These are phyloP conservation scores for Melanotaenia parkinsoni DNA, from an alignment of 2,797 vertebrate species.

Conservation along the genomic window DNA sequence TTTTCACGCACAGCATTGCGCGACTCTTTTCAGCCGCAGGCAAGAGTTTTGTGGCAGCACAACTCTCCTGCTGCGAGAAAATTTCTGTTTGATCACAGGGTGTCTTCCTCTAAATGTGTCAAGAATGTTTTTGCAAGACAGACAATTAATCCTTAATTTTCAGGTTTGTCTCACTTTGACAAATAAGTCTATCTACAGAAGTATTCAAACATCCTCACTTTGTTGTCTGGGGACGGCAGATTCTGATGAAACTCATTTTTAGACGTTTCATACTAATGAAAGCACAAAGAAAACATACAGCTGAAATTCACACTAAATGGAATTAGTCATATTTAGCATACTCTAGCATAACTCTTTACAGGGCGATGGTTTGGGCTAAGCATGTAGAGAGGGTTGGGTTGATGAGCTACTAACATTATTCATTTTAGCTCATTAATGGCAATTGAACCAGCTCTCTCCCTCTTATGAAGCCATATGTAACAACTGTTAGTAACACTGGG, in stretches of 20 bases:
- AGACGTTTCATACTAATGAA: constrained; percentile 42
- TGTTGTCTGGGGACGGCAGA: constrained; percentile 31
- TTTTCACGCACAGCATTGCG: constrained; percentile 29
- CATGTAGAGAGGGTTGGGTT: constrained; percentile 15
- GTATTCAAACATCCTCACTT: constrained; percentile 51
- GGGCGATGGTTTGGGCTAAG: constrained; percentile 26
- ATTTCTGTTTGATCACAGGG: constrained; percentile 68
- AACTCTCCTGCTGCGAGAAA: constrained; percentile 52
- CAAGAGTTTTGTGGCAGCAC: constrained; percentile 27
- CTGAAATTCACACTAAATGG: constrained; percentile 22
- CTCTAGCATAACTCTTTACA: constrained; percentile 19
- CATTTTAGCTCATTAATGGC: constrained; percentile 59
- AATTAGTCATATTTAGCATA: constrained; percentile 34
- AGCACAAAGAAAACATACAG: constrained; percentile 33
- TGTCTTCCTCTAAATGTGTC: constrained; percentile 47
- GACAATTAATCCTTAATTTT: constrained; percentile 37
- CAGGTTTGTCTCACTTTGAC: constrained; percentile 22
- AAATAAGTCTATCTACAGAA: constrained; percentile 21
- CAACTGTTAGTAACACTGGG: background rate
- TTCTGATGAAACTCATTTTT: constrained; percentile 37
- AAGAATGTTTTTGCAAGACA: constrained; percentile 32
- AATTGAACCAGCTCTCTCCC: constrained; percentile 55
- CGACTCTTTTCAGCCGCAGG: constrained; percentile 42
- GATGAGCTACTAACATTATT: constrained; percentile 57
- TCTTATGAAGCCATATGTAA: constrained; percentile 30